A percentile compares a stretch with the other conserved stretches of the same genome.
phyloP scores from a whole-genome alignment of 2,113 vertebrate genomes.

The Elachura formosa region DNA sequence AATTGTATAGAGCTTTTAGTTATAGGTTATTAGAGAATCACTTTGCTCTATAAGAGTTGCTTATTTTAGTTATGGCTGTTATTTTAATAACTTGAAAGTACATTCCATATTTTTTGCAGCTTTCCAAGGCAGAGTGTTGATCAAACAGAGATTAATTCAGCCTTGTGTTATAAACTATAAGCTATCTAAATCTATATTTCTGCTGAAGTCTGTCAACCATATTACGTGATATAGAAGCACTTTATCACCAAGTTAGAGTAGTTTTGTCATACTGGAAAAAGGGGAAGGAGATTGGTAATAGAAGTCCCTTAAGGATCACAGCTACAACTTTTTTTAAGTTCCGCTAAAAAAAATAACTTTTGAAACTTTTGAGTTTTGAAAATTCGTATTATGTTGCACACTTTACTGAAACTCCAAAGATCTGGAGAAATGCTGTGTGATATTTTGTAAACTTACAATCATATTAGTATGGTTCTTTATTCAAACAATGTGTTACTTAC shows the following conservation, averaged over 20 bases:
- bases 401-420: neutral
- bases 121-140: neutral
- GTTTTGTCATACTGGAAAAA: neutral
- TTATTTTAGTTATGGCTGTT: neutral
- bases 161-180: neutral
- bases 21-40: neutral
- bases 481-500: neutral
- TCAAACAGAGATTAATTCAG: neutral
- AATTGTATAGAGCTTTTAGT: neutral
- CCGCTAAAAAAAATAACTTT: neutral
- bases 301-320: neutral
- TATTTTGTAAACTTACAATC: neutral
- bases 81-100: neutral
- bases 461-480: neutral
- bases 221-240: neutral
- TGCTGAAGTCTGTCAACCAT: neutral
- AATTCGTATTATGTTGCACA: neutral
- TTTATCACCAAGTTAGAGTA: neutral
- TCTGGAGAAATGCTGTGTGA: neutral
- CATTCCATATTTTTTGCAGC: neutral
- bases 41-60: neutral
- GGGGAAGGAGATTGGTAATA: neutral
- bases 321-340: neutral
- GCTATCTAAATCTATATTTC: neutral
- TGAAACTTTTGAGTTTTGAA: neutral